Conservation (phyloP, 2,797 vertebrate genomes). For the Catostomus latipinnis region DNA sequence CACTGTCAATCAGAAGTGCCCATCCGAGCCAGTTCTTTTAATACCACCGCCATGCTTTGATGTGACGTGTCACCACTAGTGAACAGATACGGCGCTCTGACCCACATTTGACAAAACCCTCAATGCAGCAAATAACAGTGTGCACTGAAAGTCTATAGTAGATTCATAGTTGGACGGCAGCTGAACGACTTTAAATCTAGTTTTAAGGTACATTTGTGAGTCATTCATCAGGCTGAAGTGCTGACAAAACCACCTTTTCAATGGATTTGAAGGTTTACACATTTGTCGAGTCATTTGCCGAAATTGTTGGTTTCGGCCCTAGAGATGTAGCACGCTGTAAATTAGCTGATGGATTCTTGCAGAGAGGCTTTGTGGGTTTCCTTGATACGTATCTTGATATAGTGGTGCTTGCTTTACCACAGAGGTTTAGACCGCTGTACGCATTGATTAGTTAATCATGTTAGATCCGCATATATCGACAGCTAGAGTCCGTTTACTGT, state of each 20-base stretch:
- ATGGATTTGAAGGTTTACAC: background rate
- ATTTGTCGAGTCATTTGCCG: slow-evolving; percentile 26
- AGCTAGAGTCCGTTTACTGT: slow-evolving; percentile 41
- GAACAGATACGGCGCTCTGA: slow-evolving; percentile 55
- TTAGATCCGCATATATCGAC: slow-evolving; percentile 45
- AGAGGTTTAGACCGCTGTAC: slow-evolving; percentile 30
- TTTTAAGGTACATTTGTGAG: background rate
- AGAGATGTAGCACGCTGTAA: slow-evolving; percentile 31
- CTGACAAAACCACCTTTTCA: slow-evolving; percentile 1
- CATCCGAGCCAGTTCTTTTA: slow-evolving; percentile 51
- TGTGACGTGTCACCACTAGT: slow-evolving; percentile 59
- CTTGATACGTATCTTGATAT: slow-evolving; percentile 46
- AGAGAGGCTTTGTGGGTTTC: slow-evolving; percentile 14
- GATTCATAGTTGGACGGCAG: background rate
- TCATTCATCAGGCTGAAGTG: background rate
- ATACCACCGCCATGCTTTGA: slow-evolving; percentile 59
- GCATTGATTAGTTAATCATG: slow-evolving; percentile 56
- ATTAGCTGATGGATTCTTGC: slow-evolving; percentile 38
- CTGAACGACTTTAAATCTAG: background rate
- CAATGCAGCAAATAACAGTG: slow-evolving; percentile 52
- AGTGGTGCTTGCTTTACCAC: slow-evolving; percentile 41
- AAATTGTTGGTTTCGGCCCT: slow-evolving; percentile 21
- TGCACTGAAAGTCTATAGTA: slow-evolving; percentile 3
- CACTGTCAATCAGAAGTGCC: slow-evolving; percentile 55
- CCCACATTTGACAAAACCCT: slow-evolving; percentile 60